These are phyloP conservation scores for Laupala kohalensis DNA, from an alignment of 1,140 invertebrate genomes.

Conservation along the genomic window DNA sequence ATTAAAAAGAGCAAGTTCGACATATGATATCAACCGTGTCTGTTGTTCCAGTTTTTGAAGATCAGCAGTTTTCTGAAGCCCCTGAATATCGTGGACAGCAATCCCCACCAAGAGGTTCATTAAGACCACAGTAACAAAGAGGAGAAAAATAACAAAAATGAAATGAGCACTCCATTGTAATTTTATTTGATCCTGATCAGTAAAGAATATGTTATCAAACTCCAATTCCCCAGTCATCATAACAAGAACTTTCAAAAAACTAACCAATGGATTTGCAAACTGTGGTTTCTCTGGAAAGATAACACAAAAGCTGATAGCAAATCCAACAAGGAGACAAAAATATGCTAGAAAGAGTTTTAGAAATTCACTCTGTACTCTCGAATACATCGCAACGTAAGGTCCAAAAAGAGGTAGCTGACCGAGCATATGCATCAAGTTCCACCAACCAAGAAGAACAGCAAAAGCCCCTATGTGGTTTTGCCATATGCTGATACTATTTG, in stretches of 20 bases:
- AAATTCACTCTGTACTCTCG: conserved; percentile 70
- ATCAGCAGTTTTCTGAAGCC: conserved; percentile 59
- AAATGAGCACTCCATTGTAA: conserved; percentile 52
- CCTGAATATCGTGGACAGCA: conserved; percentile 67
- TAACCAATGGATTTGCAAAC: conserved; percentile 63
- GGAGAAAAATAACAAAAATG: conserved; percentile 54
- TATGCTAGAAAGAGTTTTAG: conserved; percentile 71
- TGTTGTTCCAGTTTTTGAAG: conserved; percentile 61
- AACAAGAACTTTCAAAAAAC: conserved; percentile 66
- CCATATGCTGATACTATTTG: conserved; percentile 61
- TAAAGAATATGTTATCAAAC: conserved; percentile 45
- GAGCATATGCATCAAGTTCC: conserved; percentile 72
- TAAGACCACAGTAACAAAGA: conserved; percentile 66
- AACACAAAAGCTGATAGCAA: conserved; percentile 74
- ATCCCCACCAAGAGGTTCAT: conserved; percentile 72
- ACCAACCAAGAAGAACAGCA: conserved; percentile 70
- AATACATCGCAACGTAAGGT: conserved; percentile 77
- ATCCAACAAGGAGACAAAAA: conserved; percentile 68
- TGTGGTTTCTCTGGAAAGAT: conserved; percentile 67
- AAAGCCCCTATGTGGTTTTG: conserved; percentile 72
- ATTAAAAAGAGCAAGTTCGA: conserved; percentile 54
- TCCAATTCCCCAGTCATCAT: conserved; percentile 84
- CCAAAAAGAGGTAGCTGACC: conserved; percentile 73
- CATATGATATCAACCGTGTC: conserved; percentile 60
- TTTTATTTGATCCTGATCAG: conserved; percentile 45